phyloP scores from a whole-genome alignment of 2,888 invertebrate genomes.

The Stratiomys singularior region DNA sequence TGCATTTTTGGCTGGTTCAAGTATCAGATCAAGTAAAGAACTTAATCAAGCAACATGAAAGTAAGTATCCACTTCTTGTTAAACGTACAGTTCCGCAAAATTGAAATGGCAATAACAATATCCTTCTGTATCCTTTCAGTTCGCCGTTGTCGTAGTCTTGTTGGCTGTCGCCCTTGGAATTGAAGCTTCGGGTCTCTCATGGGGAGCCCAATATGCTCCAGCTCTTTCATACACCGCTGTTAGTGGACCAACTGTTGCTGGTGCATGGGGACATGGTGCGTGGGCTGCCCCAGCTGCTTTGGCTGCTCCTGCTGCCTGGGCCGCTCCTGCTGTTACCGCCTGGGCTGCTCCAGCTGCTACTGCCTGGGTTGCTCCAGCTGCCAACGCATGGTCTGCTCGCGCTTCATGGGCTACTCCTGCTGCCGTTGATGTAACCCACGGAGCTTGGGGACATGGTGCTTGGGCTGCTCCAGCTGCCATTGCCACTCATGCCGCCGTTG shows the following conservation, averaged over 20 bases:
- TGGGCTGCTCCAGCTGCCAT: conserved; percentile 34
- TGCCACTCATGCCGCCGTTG: neutral
- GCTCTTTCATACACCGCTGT: conserved; percentile 54
- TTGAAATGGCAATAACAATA: too few species aligned
- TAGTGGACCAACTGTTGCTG: conserved; percentile 55
- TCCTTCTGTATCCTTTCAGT: conserved; percentile 53
- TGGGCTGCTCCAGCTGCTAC: conserved; percentile 54
- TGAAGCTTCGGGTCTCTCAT: conserved; percentile 54
- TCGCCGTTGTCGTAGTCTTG: conserved; percentile 59
- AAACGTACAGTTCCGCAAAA: neutral
- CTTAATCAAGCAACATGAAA: conserved; percentile 39
- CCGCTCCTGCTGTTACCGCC: conserved; percentile 53
- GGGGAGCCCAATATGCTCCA: conserved; percentile 48
- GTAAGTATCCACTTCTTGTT: neutral
- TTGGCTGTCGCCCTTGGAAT: conserved; percentile 56
- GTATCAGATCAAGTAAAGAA: conserved; percentile 33
- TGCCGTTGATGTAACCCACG: conserved; percentile 50
- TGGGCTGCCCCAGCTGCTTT: conserved; percentile 54
- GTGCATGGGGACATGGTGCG: conserved; percentile 52
- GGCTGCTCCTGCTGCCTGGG: conserved; percentile 54
- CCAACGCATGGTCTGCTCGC: neutral
- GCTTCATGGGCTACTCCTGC: conserved; percentile 39
- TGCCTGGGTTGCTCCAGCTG: neutral
- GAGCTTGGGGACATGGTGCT: conserved; percentile 48
- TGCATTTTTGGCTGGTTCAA: neutral